Conservation (phyloP, 2,113 vertebrate species). For the Brienomyrus longianalis region DNA sequence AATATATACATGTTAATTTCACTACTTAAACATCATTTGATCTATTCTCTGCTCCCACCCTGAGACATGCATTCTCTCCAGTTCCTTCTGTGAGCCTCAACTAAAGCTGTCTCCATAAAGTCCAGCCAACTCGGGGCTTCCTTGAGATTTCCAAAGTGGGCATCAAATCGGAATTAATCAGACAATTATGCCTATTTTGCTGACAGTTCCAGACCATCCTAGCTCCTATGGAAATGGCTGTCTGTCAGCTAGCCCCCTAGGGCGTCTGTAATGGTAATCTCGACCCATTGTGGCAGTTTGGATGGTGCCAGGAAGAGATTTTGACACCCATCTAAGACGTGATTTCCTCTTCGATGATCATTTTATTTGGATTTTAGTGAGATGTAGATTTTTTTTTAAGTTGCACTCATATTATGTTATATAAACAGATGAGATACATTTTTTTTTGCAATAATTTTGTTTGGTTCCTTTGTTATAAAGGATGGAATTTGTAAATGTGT, state of each 20-base stretch:
- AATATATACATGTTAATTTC: not conserved
- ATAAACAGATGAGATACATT: not conserved
- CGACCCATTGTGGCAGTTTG: not conserved
- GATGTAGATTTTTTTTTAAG: not conserved
- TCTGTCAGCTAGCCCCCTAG: not conserved
- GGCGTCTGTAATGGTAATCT: constrained; percentile 1
- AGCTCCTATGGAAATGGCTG: not conserved
- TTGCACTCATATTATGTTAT: not conserved
- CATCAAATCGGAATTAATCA: constrained; percentile 4
- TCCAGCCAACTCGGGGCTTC: not conserved
- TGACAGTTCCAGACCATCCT: constrained; percentile 6
- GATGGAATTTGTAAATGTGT: not conserved
- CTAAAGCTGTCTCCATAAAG: not conserved
- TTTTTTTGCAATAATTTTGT: not conserved
- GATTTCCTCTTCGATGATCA: not conserved
- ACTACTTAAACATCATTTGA: not conserved
- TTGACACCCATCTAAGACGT: not conserved
- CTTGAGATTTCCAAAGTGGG: not conserved
- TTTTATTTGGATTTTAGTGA: not conserved
- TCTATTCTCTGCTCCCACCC: not conserved
- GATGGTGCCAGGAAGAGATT: not conserved
- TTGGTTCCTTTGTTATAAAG: not conserved
- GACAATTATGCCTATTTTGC: constrained; percentile 12
- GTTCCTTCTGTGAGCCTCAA: not conserved
- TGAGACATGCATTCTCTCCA: not conserved